A percentile compares a stretch with the other conserved stretches of the same genome.
Evolutionary conservation across 2,888 invertebrate species (phyloP).

Genomic region (Drosophila mulleri): DNA sequence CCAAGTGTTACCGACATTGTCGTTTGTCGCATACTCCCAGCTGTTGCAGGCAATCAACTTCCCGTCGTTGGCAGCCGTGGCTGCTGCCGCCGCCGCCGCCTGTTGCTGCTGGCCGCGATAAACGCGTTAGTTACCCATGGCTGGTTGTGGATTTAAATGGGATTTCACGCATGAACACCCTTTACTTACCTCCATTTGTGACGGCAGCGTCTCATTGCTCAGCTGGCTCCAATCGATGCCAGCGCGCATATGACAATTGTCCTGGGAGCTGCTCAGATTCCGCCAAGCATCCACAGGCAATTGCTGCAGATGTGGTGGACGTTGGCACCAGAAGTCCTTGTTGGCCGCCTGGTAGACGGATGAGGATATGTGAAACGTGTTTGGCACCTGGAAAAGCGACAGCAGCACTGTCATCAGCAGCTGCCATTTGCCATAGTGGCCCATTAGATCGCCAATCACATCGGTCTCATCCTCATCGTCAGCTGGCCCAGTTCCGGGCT

Average conservation of each 20-base stretch:
- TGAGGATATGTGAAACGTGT: constrained; percentile 92
- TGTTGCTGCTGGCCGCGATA: constrained; percentile 40
- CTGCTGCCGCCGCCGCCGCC: constrained; percentile 26
- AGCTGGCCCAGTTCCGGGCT: constrained; percentile 40
- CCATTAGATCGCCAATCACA: constrained; percentile 89
- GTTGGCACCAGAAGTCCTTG: constrained; percentile 89
- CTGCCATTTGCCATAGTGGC: constrained; percentile 92
- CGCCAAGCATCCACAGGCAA: constrained; percentile 88
- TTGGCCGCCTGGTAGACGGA: constrained; percentile 90
- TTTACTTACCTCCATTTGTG: constrained; percentile 66
- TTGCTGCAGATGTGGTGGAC: constrained; percentile 87
- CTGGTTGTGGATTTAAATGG: constrained; percentile 24
- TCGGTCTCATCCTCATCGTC: constrained; percentile 86
- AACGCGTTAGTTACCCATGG: constrained; percentile 23
- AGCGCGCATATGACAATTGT: constrained; percentile 87
- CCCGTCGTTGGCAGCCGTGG: constrained; percentile 62
- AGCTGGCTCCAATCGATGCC: constrained; percentile 85
- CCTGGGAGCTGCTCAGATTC: constrained; percentile 88
- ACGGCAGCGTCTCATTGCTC: constrained; percentile 53
- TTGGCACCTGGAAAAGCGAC: constrained; percentile 91
- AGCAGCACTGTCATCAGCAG: constrained; percentile 90
- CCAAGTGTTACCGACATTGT: constrained; percentile 88
- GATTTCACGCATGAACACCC: constrained; percentile 18
- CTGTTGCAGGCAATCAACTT: constrained; percentile 86
- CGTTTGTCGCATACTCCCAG: constrained; percentile 88